Base-by-base conservation (phyloP, 2,113 vertebrate genomes). In the Clarias magur region DNA sequence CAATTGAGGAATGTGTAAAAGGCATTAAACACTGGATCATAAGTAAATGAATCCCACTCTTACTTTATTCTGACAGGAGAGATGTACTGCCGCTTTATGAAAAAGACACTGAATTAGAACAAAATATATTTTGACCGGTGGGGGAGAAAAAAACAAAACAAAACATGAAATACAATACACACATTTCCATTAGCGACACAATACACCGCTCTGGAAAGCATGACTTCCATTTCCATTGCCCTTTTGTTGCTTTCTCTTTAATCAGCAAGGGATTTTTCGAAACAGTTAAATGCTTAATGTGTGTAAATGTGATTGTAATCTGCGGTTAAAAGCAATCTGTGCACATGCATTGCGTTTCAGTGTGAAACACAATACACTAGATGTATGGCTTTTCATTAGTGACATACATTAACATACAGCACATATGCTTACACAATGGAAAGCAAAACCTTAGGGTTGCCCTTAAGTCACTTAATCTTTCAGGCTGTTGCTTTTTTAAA, bases 211-310 rank as follows among this genome's bases (percentile, higher is more conserved):
- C 25, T 16, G 13, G 15, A 79, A 56, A 56, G 53, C 23, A 54
- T n/a, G 48, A 17, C 0, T 3, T 76, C n/a, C 4, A 27, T 78
- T 54, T 76, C 42, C 11, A 53, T 53, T 73, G 17, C 17, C 42
- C 8, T 73, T 73, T 73, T 9, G 1, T 75, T 54, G 11, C 23
- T n/a, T n/a, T 57, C 3, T 57, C 15, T 59, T 80, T 80, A 57
- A 80, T 57, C 54, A 80, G 54, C 76, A 80, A 80, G 76, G n/a
- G n/a, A 57, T 79, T 79, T n/a, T n/a, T 48, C 8, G 5, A 17
- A 27, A 27, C 17, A 56, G 56, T n/a, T 27, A 56, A 57, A 79
- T 57, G 13, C n/a, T 30, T 15, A 79, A 57, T 79, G 76, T 79
- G 76, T 79, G 76, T 79, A 30, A 27, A 56, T 27, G 42, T 78